phyloP scores from a whole-genome alignment of 1,140 invertebrate species.

The Drosophila ogumai region DNA sequence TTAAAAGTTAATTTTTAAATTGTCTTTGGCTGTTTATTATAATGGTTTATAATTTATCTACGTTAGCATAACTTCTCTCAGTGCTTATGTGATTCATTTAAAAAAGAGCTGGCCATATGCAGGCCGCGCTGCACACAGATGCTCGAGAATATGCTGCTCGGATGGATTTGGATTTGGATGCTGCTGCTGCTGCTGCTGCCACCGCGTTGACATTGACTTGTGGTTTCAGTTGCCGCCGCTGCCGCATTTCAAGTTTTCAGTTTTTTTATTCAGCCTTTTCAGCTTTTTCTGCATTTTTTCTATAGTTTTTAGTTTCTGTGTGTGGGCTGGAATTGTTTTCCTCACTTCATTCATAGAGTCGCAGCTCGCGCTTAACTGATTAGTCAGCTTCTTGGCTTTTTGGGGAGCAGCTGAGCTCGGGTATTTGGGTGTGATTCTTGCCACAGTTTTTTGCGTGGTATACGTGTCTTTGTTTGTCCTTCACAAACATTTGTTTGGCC shows the following conservation, averaged over 20 bases:
- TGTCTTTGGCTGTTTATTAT: not conserved
- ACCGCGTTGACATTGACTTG: constrained; percentile 79
- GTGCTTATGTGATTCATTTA: constrained; percentile 48
- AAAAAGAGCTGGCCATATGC: constrained; percentile 54
- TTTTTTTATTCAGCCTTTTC: constrained; percentile 25
- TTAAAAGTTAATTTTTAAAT: not conserved
- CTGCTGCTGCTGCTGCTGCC: constrained; percentile 65
- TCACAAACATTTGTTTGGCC: constrained; percentile 54
- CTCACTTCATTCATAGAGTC: constrained; percentile 67
- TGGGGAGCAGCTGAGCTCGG: constrained; percentile 51
- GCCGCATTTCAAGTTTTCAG: constrained; percentile 60
- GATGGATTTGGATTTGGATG: constrained; percentile 26
- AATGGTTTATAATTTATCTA: not conserved
- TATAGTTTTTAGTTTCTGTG: constrained; percentile 44
- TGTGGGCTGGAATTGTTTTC: constrained; percentile 76
- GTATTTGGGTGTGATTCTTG: constrained; percentile 69
- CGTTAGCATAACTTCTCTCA: not conserved
- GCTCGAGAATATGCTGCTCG: constrained; percentile 30
- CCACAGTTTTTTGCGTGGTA: constrained; percentile 73
- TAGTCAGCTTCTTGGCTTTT: constrained; percentile 71
- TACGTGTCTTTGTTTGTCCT: constrained; percentile 64
- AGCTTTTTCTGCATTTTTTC: constrained; percentile 28
- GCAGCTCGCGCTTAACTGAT: constrained; percentile 56
- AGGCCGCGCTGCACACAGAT: constrained; percentile 32
- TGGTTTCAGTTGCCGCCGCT: constrained; percentile 69